A percentile compares a stretch with the other conserved stretches of the same genome.
phyloP scores from a whole-genome alignment of 2,113 vertebrate genomes.

The Turnix velox region DNA sequence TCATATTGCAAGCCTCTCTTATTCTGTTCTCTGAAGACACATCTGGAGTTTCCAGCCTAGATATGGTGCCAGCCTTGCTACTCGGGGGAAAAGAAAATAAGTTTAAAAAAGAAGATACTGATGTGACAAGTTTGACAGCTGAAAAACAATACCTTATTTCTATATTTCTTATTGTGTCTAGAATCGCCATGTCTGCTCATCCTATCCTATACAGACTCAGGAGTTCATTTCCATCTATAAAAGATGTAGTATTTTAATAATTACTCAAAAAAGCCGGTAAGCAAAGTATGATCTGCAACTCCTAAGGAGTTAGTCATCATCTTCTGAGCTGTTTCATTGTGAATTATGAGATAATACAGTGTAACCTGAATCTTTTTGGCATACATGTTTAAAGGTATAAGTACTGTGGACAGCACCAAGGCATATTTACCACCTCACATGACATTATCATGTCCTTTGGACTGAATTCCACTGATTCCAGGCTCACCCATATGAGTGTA shows the following conservation, averaged over 20 bases:
- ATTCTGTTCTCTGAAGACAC: not conserved
- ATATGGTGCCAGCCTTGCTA: not conserved
- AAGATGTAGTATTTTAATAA: not conserved
- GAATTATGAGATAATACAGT: conserved; percentile 8
- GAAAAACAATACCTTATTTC: not conserved
- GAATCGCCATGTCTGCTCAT: not conserved
- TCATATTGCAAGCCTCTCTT: not conserved
- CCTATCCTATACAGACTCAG: not conserved
- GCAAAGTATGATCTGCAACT: not conserved
- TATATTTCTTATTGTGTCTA: not conserved
- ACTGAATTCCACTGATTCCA: not conserved
- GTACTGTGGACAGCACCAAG: conserved; percentile 33
- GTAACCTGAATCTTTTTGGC: conserved; percentile 27
- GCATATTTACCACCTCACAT: conserved; percentile 36
- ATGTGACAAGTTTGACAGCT: not conserved
- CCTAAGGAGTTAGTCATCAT: not conserved
- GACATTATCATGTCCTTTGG: conserved; percentile 15
- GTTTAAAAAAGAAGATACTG: not conserved
- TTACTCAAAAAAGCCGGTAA: not conserved
- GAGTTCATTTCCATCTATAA: not conserved
- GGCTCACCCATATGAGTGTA: not conserved
- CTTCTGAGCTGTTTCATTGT: not conserved
- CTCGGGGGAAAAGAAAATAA: not conserved
- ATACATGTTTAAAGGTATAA: conserved; percentile 43
- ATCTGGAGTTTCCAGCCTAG: not conserved